Conservation (phyloP, 2,797 vertebrate genomes). For the Acrocephalus scirpaceus region DNA sequence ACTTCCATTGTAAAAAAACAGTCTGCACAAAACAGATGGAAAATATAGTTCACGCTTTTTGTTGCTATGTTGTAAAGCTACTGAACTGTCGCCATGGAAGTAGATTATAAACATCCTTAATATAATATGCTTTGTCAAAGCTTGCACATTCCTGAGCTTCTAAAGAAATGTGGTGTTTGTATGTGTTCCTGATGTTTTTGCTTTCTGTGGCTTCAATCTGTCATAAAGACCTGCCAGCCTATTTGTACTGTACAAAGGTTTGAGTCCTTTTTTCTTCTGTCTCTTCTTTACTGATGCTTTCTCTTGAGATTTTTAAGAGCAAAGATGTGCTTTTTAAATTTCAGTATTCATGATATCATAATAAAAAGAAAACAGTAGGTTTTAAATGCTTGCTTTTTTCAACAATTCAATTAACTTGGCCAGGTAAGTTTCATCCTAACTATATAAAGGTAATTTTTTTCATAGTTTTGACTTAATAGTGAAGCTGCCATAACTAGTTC, state of each 20-base stretch:
- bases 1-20: slow-evolving; percentile 14
- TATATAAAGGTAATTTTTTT: neutral
- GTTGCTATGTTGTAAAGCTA: slow-evolving; percentile 49
- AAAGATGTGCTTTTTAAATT: neutral
- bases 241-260: neutral
- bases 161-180: slow-evolving; percentile 47
- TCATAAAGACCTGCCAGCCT: neutral
- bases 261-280: neutral
- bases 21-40: slow-evolving; percentile 31
- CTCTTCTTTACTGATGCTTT: neutral
- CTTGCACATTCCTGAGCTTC: slow-evolving; percentile 43
- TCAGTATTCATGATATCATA: neutral
- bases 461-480: neutral
- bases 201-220: neutral
- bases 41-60: slow-evolving; percentile 32
- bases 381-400: neutral
- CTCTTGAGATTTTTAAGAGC: neutral
- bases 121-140: slow-evolving; percentile 42
- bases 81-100: slow-evolving; percentile 55
- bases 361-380: neutral
- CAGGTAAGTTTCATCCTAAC: neutral
- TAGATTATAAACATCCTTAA: slow-evolving; percentile 58
- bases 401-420: neutral
- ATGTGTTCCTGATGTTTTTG: slow-evolving; percentile 44
- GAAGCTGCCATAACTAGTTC: neutral